Evolutionary conservation across 2,797 vertebrate species (phyloP).

Genomic region (Gymnothorax reevesii): DNA sequence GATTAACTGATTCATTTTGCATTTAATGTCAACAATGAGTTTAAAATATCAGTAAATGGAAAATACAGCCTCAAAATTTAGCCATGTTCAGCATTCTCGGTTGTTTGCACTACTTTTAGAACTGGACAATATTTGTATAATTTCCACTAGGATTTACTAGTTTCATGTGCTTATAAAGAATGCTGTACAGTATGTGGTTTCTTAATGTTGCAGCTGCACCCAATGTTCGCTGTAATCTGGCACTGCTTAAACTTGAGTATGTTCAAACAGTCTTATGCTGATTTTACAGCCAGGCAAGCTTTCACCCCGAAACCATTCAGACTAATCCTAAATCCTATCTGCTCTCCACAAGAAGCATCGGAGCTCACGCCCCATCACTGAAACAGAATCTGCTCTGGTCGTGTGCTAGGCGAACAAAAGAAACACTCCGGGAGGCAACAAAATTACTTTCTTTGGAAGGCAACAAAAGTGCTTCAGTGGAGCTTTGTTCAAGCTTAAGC

Average conservation of each 20-base stretch:
- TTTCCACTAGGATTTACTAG: background rate
- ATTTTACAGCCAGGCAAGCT: background rate
- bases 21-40: no score
- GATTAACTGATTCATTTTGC: no score
- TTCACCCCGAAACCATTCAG: background rate
- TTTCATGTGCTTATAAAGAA: background rate
- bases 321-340: conserved; percentile 2
- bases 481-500: background rate
- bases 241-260: background rate
- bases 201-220: background rate
- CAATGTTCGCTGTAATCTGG: background rate
- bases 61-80: background rate
- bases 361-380: background rate
- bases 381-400: background rate
- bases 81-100: background rate
- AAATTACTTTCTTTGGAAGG: background rate
- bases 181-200: background rate
- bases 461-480: background rate
- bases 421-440: background rate
- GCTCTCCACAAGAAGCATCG: background rate
- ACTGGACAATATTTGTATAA: no score
- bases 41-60: no score
- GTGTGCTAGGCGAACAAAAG: background rate
- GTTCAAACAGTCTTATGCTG: background rate
- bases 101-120: no score